A percentile compares a stretch with the other conserved stretches of the same genome.
Evolutionary conservation across 2,888 invertebrate genomes (phyloP).

Genomic region (Caenorhabditis angaria): DNA sequence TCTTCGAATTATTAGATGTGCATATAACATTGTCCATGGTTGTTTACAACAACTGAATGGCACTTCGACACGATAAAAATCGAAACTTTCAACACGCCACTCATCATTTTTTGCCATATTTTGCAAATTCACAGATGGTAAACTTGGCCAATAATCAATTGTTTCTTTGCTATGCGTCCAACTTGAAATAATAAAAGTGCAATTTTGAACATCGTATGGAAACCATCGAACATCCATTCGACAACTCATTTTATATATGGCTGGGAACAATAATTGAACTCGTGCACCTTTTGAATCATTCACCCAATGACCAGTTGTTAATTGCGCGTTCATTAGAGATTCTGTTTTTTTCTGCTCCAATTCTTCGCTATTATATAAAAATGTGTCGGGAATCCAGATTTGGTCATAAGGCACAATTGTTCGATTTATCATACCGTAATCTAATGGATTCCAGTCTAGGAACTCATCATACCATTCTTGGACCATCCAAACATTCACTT

Average conservation of each 20-base stretch:
- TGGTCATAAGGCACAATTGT: conserved; percentile 70
- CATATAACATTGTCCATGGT: conserved; percentile 71
- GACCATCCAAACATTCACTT: conserved; percentile 72
- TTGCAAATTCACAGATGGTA: conserved; percentile 59
- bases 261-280: conserved; percentile 70
- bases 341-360: conserved; percentile 70
- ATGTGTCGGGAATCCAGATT: conserved; percentile 72
- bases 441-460: conserved; percentile 73
- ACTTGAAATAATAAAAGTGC: conserved; percentile 70
- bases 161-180: conserved; percentile 66
- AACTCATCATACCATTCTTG: conserved; percentile 75
- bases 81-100: conserved; percentile 69
- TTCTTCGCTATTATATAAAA: conserved; percentile 68
- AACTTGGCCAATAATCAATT: conserved; percentile 66
- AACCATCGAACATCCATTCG: conserved; percentile 69
- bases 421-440: conserved; percentile 72
- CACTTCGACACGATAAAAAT: conserved; percentile 62
- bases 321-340: conserved; percentile 68
- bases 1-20: conserved; percentile 66
- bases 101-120: conserved; percentile 71
- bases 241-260: conserved; percentile 70
- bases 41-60: conserved; percentile 65
- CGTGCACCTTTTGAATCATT: conserved; percentile 60
- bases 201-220: conserved; percentile 68
- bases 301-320: conserved; percentile 67